Base-by-base conservation (phyloP, 1,140 invertebrate species). In the Coelopa frigida region DNA sequence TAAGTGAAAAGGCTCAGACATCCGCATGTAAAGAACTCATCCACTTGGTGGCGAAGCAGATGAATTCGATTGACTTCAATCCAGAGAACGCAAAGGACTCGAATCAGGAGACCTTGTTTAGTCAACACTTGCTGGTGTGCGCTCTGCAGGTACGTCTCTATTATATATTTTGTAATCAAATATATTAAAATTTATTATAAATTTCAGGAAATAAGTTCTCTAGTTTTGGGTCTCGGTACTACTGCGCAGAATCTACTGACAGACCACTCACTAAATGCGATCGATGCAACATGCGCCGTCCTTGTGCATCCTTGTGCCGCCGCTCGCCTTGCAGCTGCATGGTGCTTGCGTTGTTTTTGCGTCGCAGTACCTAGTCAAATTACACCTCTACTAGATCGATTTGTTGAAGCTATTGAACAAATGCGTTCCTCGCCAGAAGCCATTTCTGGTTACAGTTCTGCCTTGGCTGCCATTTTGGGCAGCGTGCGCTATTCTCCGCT, bases 1-100 rank as follows among this genome's bases (percentile, higher is more conserved):
- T 99, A 2, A 87, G 92, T 0, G 96, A 99, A 74, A 95, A 95
- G 59, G 92, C 94, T 36, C 96, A 99, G 73, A 84, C 90, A 31
- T 86, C 87, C 6, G 95, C 94, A 6, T 91, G 90, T 54, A 94
- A 95, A 70, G 93, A 98, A 70, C 85, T 99, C 31, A 85, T 92
- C 53, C 82, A 87, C 48, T 83, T 96, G 44, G 84, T 99, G 41
- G 78, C 89, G 11, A 93, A 94, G 60, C 89, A 97, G 70, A 94
- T 96, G 86, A 94, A 92, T 73, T 86, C 84, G 15, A 92, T 94
- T 53, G 88, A 91, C 71, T 89, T 89, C 51, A 89, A 85, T 71
- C 85, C 87, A 3, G 88, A 91, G 71, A 91, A 91, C 64, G 87
- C 87, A 10, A 89, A 89, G 70, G 88, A 92, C 59, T 86, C 82